Evolutionary conservation across 1,140 invertebrate species (phyloP).

Genomic region (Goniozus legneri): DNA sequence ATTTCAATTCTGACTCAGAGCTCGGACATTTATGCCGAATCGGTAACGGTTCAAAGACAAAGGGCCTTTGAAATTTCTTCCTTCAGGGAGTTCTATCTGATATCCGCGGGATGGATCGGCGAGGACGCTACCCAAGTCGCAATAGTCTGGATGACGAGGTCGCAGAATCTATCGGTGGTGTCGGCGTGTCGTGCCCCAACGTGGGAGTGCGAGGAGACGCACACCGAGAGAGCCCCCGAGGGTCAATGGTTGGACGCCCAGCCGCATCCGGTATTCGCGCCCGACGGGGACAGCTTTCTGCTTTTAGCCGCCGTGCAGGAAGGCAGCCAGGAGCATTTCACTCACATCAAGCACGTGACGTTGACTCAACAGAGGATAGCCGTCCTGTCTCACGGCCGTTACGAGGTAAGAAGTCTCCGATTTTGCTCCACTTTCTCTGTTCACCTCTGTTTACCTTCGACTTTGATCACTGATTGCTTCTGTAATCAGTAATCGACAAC

Average conservation of each 20-base stretch:
- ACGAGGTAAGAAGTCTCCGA: constrained; percentile 82
- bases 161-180: constrained; percentile 81
- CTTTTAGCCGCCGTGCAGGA: constrained; percentile 79
- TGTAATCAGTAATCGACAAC: too few species aligned
- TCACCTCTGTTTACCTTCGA: too few species aligned
- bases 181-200: constrained; percentile 73
- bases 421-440: too few species aligned
- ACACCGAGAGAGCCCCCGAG: constrained; percentile 75
- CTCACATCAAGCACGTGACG: constrained; percentile 84
- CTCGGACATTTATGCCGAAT: too few species aligned
- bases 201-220: constrained; percentile 81
- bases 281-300: constrained; percentile 80
- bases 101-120: constrained; percentile 84
- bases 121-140: constrained; percentile 70
- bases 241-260: constrained; percentile 82
- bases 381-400: constrained; percentile 81
- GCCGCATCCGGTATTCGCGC: constrained; percentile 77
- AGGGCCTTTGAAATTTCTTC: constrained; percentile 1
- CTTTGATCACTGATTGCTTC: too few species aligned
- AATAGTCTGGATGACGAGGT: constrained; percentile 86
- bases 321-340: constrained; percentile 75
- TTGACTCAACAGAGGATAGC: constrained; percentile 77
- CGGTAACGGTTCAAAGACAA: too few species aligned
- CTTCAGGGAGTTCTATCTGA: constrained; percentile 87
- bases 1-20: too few species aligned